A percentile compares a stretch with the other conserved stretches of the same genome.
phyloP scores from a whole-genome alignment of 1,140 invertebrate species.

The Nebria ingens region DNA sequence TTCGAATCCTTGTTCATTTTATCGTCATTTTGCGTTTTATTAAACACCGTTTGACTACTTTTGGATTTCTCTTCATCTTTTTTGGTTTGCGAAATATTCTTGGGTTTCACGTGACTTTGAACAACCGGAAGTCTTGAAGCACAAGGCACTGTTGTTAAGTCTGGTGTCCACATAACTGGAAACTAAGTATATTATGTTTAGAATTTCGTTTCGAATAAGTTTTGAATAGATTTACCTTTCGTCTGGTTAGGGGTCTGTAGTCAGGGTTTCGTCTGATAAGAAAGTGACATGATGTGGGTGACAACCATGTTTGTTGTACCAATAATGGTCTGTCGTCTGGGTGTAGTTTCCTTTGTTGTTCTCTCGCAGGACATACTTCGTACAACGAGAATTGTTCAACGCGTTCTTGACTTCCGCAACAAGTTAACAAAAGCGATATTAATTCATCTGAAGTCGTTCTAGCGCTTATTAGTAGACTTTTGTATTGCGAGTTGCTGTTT shows the following conservation, averaged over 20 bases:
- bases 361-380: slow-evolving; percentile 61
- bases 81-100: slow-evolving; percentile 11
- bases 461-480: slow-evolving; percentile 80
- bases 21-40: slow-evolving; percentile 18
- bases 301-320: slow-evolving; percentile 66
- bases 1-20: slow-evolving; percentile 23
- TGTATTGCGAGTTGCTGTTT: slow-evolving; percentile 86
- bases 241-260: slow-evolving; percentile 51
- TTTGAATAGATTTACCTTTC: slow-evolving; percentile 37
- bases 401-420: slow-evolving; percentile 71
- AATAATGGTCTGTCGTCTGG: slow-evolving; percentile 75
- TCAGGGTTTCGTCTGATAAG: slow-evolving; percentile 65
- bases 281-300: slow-evolving; percentile 57
- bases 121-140: neutral
- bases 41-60: slow-evolving; percentile 25
- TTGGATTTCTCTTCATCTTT: slow-evolving; percentile 24
- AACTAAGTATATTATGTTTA: slow-evolving; percentile 11
- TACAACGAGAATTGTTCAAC: slow-evolving; percentile 80
- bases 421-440: slow-evolving; percentile 72
- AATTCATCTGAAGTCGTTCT: slow-evolving; percentile 83
- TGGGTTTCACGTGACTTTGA: neutral
- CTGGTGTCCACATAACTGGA: slow-evolving; percentile 16
- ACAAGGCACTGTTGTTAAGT: neutral
- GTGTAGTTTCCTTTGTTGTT: slow-evolving; percentile 77
- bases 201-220: neutral